Base-by-base conservation (phyloP, 2,113 vertebrate species). In the Silurus meridionalis region DNA sequence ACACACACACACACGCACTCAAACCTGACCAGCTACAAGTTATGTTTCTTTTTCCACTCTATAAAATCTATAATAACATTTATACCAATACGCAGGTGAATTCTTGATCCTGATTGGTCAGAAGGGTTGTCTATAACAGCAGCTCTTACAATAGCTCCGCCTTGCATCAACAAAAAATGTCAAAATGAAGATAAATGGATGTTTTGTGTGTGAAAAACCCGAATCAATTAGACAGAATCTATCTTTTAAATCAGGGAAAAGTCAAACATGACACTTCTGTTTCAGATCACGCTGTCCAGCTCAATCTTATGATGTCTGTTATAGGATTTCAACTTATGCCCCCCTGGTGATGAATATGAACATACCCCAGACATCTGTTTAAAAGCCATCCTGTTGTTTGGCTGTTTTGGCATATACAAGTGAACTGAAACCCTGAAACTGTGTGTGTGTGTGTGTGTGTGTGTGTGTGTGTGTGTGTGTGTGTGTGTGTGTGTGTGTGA, bases 401-500 rank as follows among this genome's bases (percentile, higher is more conserved):
- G 37, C 23, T 23, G 21, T 21, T 60, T 15, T 60, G 15, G 6
- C 63, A 66, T 25, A 11, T 8, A 25, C 23, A 11, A 25, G 23
- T 66, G 63, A 66, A n/a, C 10, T 66, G 63, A 25, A 66, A 66
- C 11, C 46, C 6, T 19, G 37, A 48, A 58, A 53, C 71, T 48
- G 58, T 46, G 25, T 50, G 15, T 10, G 66, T 19, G 63, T 57
- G 75, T 66, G 52, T 37, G 63, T 69, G 50, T 46, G 52, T 52
- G 52, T 21, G 46, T 53, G 86, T 46, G 71, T 57, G 23, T 46
- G 63, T 63, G 75, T 50, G 71, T 66, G 74, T 72, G 80, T 71
- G 81, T 74, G 80, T 61, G 61, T 61, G 74, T 52, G 55, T 64
- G 66, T 25, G 53, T 28, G 64, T 55, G 85, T 67, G 88, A 11